phyloP scores from a whole-genome alignment of 1,140 invertebrate genomes.

The Eurosta solidaginis region DNA sequence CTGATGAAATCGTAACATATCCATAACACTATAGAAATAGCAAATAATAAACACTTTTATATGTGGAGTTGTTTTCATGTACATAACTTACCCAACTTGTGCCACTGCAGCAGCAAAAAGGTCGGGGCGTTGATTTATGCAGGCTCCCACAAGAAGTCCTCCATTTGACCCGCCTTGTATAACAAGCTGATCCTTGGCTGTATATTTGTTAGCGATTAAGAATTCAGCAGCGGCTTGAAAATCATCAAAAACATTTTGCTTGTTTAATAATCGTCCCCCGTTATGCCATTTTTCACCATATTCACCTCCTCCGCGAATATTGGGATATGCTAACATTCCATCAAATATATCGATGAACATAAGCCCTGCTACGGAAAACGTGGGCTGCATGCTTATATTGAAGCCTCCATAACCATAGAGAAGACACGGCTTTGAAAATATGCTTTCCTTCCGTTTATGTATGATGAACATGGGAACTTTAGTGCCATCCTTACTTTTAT shows the following conservation, averaged over 20 bases:
- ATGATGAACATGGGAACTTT: conserved; percentile 98
- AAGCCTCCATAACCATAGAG: conserved; percentile 98
- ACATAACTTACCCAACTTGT: conserved; percentile 81
- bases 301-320: conserved; percentile 95
- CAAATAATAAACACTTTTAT: conserved; percentile 58
- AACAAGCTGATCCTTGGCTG: conserved; percentile 73
- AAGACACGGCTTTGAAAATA: conserved; percentile 75
- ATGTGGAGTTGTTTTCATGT: not conserved
- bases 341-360: conserved; percentile 90
- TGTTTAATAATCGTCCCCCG: conserved; percentile 85
- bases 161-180: conserved; percentile 97
- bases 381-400: conserved; percentile 88
- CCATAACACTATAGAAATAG: conserved; percentile 75
- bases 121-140: conserved; percentile 93
- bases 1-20: conserved; percentile 97
- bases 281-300: conserved; percentile 98
- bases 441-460: conserved; percentile 71
- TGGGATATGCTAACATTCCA: conserved; percentile 88
- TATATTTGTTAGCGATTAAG: conserved; percentile 83
- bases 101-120: conserved; percentile 89
- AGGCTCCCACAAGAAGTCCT: conserved; percentile 90
- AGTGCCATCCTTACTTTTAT: conserved; percentile 92
- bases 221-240: conserved; percentile 93
- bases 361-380: conserved; percentile 67
- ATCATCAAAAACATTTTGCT: conserved; percentile 98